phyloP scores from a whole-genome alignment of 1,140 invertebrate genomes.

The Papilio polyxenes region DNA sequence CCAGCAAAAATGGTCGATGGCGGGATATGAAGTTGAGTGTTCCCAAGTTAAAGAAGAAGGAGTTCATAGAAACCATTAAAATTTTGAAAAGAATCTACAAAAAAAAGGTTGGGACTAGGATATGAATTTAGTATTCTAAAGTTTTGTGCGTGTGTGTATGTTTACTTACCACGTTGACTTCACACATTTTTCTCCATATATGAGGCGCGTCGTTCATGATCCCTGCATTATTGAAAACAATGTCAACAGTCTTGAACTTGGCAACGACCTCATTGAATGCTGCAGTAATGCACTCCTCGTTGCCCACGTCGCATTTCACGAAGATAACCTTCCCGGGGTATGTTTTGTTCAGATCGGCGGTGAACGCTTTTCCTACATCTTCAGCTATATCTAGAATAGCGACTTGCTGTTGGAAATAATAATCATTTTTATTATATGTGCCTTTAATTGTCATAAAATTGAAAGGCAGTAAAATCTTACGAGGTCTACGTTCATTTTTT shows the following conservation, averaged over 20 bases:
- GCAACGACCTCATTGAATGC: conserved; percentile 82
- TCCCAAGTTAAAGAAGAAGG: no score
- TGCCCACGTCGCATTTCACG: conserved; percentile 83
- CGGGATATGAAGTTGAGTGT: no score
- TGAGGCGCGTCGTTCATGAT: conserved; percentile 59
- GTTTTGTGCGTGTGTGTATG: background rate
- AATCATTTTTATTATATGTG: background rate
- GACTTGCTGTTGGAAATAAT: conserved; percentile 54
- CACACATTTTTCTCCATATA: conserved; percentile 54
- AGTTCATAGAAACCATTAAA: background rate
- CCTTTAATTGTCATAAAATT: no score
- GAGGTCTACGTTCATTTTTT: no score
- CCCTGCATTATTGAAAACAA: conserved; percentile 85
- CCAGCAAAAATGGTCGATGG: no score
- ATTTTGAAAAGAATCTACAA: background rate
- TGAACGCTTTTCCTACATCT: conserved; percentile 48
- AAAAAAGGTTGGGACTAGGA: background rate
- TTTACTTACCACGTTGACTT: conserved; percentile 63
- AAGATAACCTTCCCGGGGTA: conserved; percentile 56
- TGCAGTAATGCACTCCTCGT: conserved; percentile 81
- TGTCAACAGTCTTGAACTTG: conserved; percentile 81
- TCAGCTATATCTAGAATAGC: conserved; percentile 63
- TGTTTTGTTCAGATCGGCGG: conserved; percentile 48
- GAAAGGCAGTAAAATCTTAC: no score
- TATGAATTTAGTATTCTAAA: background rate